Percentiles rank a stretch among this genome's conserved stretches.
These are phyloP conservation scores for Drosophila koepferae DNA, from an alignment of 2,888 invertebrate species.

Conservation along the genomic window DNA sequence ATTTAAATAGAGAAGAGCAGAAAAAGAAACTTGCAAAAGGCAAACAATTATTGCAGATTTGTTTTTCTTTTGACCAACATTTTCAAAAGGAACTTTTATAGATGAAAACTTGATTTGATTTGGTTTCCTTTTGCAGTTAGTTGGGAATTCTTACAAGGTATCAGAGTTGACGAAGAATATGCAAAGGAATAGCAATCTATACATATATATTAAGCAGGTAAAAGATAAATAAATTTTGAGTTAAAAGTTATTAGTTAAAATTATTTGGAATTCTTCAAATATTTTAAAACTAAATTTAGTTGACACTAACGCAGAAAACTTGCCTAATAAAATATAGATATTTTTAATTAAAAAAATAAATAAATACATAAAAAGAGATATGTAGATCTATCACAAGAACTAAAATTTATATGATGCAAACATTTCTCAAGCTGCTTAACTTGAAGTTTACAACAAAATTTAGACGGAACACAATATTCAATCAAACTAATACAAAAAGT, in stretches of 20 bases:
- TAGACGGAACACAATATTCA: background rate
- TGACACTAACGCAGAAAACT: no score
- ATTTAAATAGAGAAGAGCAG: background rate
- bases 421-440: background rate
- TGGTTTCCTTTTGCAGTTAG: background rate
- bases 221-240: no score
- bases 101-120: background rate
- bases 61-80: background rate
- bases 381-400: background rate
- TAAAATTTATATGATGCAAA: background rate
- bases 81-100: background rate
- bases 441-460: background rate
- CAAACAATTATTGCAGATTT: slow-evolving; percentile 4
- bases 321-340: no score
- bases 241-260: no score
- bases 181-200: background rate
- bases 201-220: no score
- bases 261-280: no score
- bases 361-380: no score
- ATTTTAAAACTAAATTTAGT: no score
- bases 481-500: background rate
- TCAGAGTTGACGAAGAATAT: background rate
- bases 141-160: background rate
- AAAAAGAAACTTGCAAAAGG: background rate
- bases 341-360: no score